phyloP scores from a whole-genome alignment of 2,797 vertebrate genomes.

The Amblyopsis hoosieri region DNA sequence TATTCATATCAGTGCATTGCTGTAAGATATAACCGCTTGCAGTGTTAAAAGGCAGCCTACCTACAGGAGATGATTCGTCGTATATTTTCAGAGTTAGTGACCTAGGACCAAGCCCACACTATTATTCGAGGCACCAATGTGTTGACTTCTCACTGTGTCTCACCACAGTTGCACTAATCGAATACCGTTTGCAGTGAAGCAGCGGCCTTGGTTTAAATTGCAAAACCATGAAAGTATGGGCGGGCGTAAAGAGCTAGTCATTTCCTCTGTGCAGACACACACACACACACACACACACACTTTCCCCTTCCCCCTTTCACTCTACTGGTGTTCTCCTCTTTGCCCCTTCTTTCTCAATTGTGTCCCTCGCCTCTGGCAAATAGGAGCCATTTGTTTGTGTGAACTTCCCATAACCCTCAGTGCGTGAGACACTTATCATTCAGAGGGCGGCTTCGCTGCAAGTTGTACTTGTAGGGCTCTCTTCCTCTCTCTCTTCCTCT shows the following conservation, averaged over 20 bases:
- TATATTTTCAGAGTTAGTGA: conserved; percentile 63
- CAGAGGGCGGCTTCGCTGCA: conserved; percentile 68
- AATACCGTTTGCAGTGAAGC: conserved; percentile 59
- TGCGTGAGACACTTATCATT: conserved; percentile 83
- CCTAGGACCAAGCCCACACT: conserved; percentile 51
- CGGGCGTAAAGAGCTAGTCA: conserved; percentile 57
- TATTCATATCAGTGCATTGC: conserved; percentile 46
- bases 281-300: conserved; percentile 25
- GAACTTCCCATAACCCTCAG: conserved; percentile 84
- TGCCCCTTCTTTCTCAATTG: conserved; percentile 69
- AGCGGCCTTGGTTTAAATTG: conserved; percentile 53
- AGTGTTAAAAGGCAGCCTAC: conserved; percentile 52
- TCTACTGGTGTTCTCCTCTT: conserved; percentile 1
- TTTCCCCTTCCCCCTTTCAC: conserved; percentile 24
- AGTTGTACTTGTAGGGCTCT: conserved; percentile 59
- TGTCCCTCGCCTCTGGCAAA: conserved; percentile 84
- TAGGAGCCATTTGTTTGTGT: conserved; percentile 84
- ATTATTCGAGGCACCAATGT: conserved; percentile 57
- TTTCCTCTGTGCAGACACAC: conserved; percentile 64
- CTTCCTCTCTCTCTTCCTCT: conserved; percentile 35
- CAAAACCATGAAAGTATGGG: conserved; percentile 50
- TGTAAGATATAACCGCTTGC: conserved; percentile 52
- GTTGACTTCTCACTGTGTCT: conserved; percentile 44
- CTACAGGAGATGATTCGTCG: conserved; percentile 55
- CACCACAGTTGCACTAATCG: conserved; percentile 49